phyloP scores from a whole-genome alignment of 2,797 vertebrate genomes.

The Pseudotriccus pelzelni region DNA sequence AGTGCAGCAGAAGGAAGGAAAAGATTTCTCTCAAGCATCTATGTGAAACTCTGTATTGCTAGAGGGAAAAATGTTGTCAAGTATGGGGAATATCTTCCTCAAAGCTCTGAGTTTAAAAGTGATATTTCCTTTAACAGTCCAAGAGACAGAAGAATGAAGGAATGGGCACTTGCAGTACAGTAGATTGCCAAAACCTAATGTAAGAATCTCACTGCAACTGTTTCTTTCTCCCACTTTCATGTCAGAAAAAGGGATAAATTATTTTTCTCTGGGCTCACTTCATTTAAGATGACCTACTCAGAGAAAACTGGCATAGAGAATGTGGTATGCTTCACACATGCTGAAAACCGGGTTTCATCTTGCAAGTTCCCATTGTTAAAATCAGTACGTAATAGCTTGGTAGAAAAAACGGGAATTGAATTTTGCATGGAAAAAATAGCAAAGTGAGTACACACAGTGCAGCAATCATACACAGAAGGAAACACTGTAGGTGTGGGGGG shows the following conservation, averaged over 20 bases:
- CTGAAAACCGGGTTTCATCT: not conserved
- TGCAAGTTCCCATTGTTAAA: not conserved
- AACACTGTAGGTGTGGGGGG: fast-evolving
- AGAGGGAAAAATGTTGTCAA: not conserved
- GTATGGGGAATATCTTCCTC: not conserved
- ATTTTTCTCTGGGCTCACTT: not conserved
- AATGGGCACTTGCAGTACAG: not conserved
- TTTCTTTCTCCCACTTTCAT: not conserved
- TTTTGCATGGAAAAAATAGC: not conserved
- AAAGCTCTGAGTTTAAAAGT: not conserved
- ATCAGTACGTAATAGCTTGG: not conserved
- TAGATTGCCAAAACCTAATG: not conserved
- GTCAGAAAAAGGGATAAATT: not conserved
- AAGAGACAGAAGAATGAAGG: not conserved
- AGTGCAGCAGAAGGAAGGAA: not conserved
- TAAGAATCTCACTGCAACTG: not conserved
- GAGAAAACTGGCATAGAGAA: not conserved
- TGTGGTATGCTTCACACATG: not conserved
- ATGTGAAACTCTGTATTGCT: not conserved
- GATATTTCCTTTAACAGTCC: not conserved
- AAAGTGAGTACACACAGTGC: not conserved
- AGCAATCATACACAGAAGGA: not conserved
- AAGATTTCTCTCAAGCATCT: not conserved
- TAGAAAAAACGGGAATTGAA: not conserved
- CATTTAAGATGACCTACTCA: not conserved